A percentile compares a stretch with the other conserved stretches of the same genome.
These are phyloP conservation scores for Callimorpha dominula DNA, from an alignment of 2,888 invertebrate species.

Conservation along the genomic window DNA sequence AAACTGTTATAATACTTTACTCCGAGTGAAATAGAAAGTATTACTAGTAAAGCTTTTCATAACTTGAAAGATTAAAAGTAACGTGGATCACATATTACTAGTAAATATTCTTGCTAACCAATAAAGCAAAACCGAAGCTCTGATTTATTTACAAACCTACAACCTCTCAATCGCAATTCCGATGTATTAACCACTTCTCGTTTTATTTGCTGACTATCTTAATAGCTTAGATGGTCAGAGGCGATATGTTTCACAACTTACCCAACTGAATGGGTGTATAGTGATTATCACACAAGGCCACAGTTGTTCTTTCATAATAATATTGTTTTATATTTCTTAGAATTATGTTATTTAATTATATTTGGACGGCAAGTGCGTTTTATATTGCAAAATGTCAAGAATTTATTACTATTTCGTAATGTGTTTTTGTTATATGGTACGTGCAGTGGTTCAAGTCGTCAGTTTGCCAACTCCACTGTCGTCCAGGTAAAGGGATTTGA, in stretches of 20 bases:
- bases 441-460: background rate
- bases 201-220: background rate
- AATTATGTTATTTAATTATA: slow-evolving; percentile 44
- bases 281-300: slow-evolving; percentile 52
- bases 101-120: background rate
- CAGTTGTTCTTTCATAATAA: slow-evolving; percentile 1
- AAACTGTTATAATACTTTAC: too few species aligned
- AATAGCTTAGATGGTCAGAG: background rate
- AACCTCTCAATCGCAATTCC: background rate
- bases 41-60: too few species aligned
- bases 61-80: background rate
- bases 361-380: slow-evolving; percentile 13
- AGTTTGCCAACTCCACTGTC: background rate
- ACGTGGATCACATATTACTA: background rate
- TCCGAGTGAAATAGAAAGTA: too few species aligned
- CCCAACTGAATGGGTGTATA: slow-evolving; percentile 49
- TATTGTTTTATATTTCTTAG: slow-evolving; percentile 51
- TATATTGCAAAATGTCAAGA: background rate
- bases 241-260: slow-evolving; percentile 46
- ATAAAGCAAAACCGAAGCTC: background rate
- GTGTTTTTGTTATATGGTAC: background rate
- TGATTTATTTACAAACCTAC: background rate
- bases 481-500: background rate
- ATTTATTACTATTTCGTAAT: background rate
- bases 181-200: background rate